A percentile compares a stretch with the other conserved stretches of the same genome.
These are phyloP conservation scores for Sisor rabdophorus DNA, from an alignment of 2,113 vertebrate species.

Conservation along the genomic window DNA sequence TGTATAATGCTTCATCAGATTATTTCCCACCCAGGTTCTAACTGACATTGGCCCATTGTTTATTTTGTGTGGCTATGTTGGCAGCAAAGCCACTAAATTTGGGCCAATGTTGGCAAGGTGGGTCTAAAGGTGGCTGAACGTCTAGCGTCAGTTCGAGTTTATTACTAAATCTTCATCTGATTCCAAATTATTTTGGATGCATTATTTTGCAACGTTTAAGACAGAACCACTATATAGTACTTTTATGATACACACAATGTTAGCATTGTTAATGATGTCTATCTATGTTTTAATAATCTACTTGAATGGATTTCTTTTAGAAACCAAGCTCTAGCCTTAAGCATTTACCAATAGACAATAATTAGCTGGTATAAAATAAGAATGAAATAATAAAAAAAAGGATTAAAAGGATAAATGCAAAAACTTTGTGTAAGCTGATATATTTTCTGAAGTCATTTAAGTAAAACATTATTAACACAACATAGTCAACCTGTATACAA, in stretches of 20 bases:
- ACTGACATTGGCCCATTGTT: background rate
- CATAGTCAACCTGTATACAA: too few species aligned
- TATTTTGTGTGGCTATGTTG: constrained; percentile 11
- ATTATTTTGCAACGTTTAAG: too few species aligned
- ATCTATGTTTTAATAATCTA: background rate
- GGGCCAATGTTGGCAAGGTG: background rate
- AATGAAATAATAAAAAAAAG: too few species aligned
- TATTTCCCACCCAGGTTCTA: background rate
- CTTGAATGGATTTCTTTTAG: background rate
- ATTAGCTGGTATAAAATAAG: background rate
- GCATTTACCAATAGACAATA: background rate
- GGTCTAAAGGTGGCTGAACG: constrained; percentile 1
- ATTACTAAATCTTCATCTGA: background rate
- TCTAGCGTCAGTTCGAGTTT: background rate
- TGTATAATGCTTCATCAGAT: background rate
- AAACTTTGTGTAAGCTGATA: too few species aligned
- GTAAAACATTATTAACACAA: background rate
- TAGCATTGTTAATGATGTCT: background rate
- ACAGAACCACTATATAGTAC: background rate
- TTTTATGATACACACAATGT: background rate
- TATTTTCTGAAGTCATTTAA: background rate
- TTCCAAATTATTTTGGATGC: background rate
- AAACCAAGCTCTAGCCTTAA: background rate
- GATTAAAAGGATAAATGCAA: too few species aligned
- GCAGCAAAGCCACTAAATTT: background rate